Base-by-base conservation (phyloP, 1,140 invertebrate genomes). In the Pseudachorutes palmiensis region DNA sequence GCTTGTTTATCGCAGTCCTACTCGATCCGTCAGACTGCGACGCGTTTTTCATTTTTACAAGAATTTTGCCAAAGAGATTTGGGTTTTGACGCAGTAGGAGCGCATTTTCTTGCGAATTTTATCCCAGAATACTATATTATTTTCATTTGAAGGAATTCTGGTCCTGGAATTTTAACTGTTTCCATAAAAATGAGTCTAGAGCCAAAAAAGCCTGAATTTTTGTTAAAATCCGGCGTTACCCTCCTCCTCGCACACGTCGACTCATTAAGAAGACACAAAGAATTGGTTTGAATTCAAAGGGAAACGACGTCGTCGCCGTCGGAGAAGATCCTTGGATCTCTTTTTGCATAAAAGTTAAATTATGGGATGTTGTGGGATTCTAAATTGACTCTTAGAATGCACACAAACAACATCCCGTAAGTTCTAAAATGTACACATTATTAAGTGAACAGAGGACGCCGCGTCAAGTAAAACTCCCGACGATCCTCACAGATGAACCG, bases 321-420 rank as follows among this genome's bases (percentile, higher is more conserved):
- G 36, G 5, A 5, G 19, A 41, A 41, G 19, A 19, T 19, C 5
- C 5, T 19, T 41, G 36, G 19, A 9, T 41, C 36, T 41, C 5
- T 41, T 9, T 41, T 19, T 26, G 12, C 51, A 26, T 14, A 22
- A 55, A 19, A 14, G 24, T 26, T 55, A 55, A 55, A 22, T 55
- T 55, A 55, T 55, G 51, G 12, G 51, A 55, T 55, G 51, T 55
- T 55, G 51, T 55, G 51, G 51, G 51, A 55, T 55, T 55, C 51
- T 55, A 55, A 55, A 55, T 55, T 55, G 51, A 55, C 51, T 55
- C 51, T 55, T 55, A 55, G 51, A 55, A 55, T 24, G 12, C 24
- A 14, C 51, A 55, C 36, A 41, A 41, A 41, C 36, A 55, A 55
- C 51, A 55, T 55, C 36, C 36, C 36, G 5, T 19, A 5, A 41